Conservation (phyloP, 2,797 vertebrate genomes). For the Aeoliscus strigatus region DNA sequence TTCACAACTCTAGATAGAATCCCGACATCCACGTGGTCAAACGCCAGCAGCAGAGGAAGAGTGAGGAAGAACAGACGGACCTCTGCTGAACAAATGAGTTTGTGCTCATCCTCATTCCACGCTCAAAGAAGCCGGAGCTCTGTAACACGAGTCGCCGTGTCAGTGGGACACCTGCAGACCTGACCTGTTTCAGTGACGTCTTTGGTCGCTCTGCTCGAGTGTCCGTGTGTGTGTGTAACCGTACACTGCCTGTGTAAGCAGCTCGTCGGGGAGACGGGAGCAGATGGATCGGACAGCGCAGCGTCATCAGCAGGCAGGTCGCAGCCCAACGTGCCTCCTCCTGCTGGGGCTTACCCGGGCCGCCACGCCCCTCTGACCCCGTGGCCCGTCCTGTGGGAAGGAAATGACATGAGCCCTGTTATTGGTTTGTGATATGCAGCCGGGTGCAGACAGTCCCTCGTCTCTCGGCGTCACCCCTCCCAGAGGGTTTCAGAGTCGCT, state of each 20-base stretch:
- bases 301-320: constrained; percentile 24
- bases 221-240: constrained; percentile 6
- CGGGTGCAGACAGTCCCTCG: constrained; percentile 9
- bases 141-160: constrained; percentile 9
- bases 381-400: constrained; percentile 27
- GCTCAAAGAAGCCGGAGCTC: no score
- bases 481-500: constrained; percentile 23
- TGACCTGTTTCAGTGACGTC: not conserved
- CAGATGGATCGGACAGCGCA: constrained; percentile 14
- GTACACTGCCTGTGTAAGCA: not conserved
- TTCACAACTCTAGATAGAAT: no score
- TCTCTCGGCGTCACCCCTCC: constrained; percentile 19
- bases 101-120: no score
- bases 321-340: constrained; percentile 23
- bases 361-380: constrained; percentile 36
- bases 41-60: no score
- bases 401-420: constrained; percentile 43
- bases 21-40: no score
- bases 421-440: constrained; percentile 43
- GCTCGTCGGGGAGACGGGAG: not conserved
- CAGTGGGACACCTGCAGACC: constrained; percentile 13
- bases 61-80: no score
- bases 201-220: constrained; percentile 20
- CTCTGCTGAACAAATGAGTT: no score
- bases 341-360: constrained; percentile 24